A percentile compares a stretch with the other conserved stretches of the same genome.
These are phyloP conservation scores for Ariolimax columbianus DNA, from an alignment of 2,888 invertebrate genomes.

Conservation along the genomic window DNA sequence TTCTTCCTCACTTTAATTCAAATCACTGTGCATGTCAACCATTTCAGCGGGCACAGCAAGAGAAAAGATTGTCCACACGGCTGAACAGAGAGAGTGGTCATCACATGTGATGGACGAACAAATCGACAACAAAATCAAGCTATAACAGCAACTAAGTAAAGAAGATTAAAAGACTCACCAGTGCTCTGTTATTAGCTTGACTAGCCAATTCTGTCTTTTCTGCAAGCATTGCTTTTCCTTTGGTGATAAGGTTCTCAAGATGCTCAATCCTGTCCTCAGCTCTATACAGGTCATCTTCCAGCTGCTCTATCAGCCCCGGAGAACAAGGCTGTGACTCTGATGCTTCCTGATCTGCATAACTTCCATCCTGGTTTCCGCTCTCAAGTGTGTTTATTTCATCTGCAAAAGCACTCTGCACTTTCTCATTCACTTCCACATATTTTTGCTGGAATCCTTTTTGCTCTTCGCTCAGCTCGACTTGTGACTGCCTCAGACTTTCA, in stretches of 20 bases:
- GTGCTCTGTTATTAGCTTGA: neutral
- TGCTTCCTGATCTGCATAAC: neutral
- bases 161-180: conserved; percentile 1
- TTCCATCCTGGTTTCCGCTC: neutral
- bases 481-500: neutral
- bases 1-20: too few species aligned
- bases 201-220: neutral
- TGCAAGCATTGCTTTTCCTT: conserved; percentile 19
- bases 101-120: too few species aligned
- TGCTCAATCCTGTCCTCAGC: conserved; percentile 3
- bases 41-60: too few species aligned
- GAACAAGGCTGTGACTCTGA: neutral
- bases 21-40: too few species aligned
- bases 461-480: neutral
- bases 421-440: conserved; percentile 4
- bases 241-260: neutral
- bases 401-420: neutral
- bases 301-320: neutral
- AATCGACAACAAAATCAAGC: too few species aligned
- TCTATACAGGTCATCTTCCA: conserved; percentile 10
- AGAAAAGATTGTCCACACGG: too few species aligned
- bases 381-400: neutral
- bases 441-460: neutral
- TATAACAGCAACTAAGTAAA: too few species aligned
- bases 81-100: too few species aligned